Conservation (phyloP, 2,797 vertebrate genomes). For the Enteromius treurensis region DNA sequence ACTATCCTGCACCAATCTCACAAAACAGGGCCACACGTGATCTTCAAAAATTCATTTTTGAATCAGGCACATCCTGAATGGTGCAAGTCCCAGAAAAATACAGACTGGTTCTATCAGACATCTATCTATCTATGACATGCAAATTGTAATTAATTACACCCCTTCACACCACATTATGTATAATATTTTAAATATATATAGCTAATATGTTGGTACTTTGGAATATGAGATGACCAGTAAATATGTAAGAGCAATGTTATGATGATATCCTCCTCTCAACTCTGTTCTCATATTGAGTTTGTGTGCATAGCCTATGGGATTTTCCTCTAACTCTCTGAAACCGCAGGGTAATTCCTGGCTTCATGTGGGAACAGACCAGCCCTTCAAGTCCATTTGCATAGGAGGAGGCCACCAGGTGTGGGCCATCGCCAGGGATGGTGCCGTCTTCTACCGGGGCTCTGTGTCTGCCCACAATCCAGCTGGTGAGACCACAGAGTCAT, state of each 20-base stretch:
- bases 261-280: background rate
- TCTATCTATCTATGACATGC: background rate
- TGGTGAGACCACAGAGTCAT: constrained; percentile 67
- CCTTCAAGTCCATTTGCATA: constrained; percentile 91
- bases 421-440: constrained; percentile 92
- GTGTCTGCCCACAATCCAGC: constrained; percentile 90
- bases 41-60: background rate
- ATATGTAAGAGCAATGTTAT: background rate
- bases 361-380: constrained; percentile 95
- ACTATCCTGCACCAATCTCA: background rate
- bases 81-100: background rate
- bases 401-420: constrained; percentile 93
- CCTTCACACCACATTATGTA: background rate
- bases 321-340: background rate
- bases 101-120: background rate
- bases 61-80: background rate
- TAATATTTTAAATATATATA: background rate
- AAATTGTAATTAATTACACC: background rate
- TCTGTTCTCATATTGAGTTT: background rate
- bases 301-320: background rate
- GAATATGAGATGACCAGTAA: background rate
- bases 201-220: background rate
- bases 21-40: background rate
- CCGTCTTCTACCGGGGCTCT: constrained; percentile 92
- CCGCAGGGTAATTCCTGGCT: constrained; percentile 93